Percentiles rank a stretch among this genome's conserved stretches.
These are phyloP conservation scores for Phyllotis vaccarum DNA, from an alignment of 2,797 vertebrate genomes.

Conservation along the genomic window DNA sequence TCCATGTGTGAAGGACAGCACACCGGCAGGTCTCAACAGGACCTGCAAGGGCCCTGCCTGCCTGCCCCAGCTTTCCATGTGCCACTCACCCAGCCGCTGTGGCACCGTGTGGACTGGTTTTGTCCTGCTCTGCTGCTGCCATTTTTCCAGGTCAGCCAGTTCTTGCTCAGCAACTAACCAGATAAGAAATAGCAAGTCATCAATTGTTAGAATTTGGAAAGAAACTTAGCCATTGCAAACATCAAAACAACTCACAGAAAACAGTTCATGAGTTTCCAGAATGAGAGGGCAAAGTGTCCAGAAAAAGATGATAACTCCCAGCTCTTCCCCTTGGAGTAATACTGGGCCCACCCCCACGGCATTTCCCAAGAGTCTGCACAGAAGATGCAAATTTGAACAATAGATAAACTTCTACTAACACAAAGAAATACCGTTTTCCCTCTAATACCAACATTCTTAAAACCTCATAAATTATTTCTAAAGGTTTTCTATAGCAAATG, in stretches of 20 bases:
- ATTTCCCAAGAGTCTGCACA: background rate
- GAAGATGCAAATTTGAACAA: constrained; percentile 20
- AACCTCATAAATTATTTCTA: background rate
- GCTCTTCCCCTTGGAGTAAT: background rate
- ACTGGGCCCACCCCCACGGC: background rate
- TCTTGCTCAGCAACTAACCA: constrained; percentile 91
- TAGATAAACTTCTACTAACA: background rate
- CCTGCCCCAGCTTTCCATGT: background rate
- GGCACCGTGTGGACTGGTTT: constrained; percentile 86
- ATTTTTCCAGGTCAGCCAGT: constrained; percentile 86
- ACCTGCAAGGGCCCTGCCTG: background rate
- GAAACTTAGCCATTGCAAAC: background rate
- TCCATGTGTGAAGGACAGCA: background rate
- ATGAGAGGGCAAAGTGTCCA: background rate
- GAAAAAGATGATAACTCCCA: background rate
- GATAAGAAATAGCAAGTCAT: constrained; percentile 64
- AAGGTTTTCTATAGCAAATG: constrained; percentile 21
- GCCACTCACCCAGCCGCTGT: constrained; percentile 90
- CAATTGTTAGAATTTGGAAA: constrained; percentile 14
- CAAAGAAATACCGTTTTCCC: background rate
- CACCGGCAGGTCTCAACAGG: background rate
- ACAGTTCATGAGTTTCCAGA: background rate
- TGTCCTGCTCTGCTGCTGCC: constrained; percentile 86
- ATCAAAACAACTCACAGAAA: background rate
- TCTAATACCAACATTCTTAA: constrained; percentile 16